Conservation (phyloP, 2,113 vertebrate species). For the Anhinga anhinga region DNA sequence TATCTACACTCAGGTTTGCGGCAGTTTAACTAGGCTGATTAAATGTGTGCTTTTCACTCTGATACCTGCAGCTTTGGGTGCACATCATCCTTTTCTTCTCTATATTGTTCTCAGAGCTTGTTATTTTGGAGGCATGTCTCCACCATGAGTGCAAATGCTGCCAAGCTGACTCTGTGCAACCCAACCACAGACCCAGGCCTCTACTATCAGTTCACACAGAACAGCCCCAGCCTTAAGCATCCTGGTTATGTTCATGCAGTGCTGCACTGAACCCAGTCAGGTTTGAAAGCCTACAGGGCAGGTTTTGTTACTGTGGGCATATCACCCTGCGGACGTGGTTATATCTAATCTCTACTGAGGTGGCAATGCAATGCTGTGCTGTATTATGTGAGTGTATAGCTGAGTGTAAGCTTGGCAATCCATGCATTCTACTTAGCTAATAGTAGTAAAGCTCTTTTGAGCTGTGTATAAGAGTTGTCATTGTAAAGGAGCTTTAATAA, state of each 20-base stretch:
- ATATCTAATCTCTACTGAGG: not conserved
- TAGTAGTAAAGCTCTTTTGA: not conserved
- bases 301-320: not conserved
- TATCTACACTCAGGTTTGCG: not conserved
- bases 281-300: not conserved
- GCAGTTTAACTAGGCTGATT: not conserved
- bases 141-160: accelerated
- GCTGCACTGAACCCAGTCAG: not conserved
- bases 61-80: not conserved
- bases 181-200: not conserved
- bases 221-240: not conserved
- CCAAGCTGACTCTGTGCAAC: not conserved
- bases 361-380: accelerated
- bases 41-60: not conserved
- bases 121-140: not conserved
- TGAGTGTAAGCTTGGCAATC: not conserved
- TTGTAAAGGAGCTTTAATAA: not conserved
- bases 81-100: not conserved
- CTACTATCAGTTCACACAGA: not conserved
- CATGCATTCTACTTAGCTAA: not conserved
- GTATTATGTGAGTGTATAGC: not conserved
- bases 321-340: not conserved
- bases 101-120: not conserved
- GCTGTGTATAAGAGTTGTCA: not conserved
- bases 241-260: not conserved